Evolutionary conservation across 2,888 invertebrate species (phyloP).

Genomic region (Dolichopus griseipennis): DNA sequence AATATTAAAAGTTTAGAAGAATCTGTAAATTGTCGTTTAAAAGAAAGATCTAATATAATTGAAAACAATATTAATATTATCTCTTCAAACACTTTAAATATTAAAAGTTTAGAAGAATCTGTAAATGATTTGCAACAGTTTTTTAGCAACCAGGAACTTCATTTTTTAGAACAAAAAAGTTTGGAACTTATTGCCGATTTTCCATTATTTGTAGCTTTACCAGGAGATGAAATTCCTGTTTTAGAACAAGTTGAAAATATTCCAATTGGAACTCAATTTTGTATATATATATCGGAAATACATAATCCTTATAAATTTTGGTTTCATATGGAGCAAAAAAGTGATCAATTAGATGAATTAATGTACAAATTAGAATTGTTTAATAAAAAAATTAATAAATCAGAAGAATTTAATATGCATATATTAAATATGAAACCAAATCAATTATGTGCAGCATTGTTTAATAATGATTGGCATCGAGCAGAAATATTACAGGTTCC

Average conservation of each 20-base stretch:
- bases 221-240: background rate
- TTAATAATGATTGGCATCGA: slow-evolving; percentile 19
- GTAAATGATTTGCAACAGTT: no score
- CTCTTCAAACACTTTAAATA: no score
- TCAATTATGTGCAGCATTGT: slow-evolving; percentile 18
- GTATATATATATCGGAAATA: background rate
- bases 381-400: background rate
- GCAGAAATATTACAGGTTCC: slow-evolving; percentile 17
- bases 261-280: background rate
- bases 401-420: slow-evolving; percentile 13
- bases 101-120: no score
- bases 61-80: no score
- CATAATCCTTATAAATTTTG: slow-evolving; percentile 18
- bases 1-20: no score
- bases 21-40: no score
- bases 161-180: background rate
- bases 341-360: slow-evolving; percentile 13
- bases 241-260: background rate
- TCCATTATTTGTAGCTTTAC: background rate
- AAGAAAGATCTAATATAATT: no score
- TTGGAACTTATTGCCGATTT: background rate
- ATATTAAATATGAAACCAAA: slow-evolving; percentile 13
- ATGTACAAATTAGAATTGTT: slow-evolving; percentile 17
- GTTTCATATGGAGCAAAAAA: slow-evolving; percentile 15
- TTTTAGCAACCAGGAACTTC: no score